Percentiles rank a stretch among this genome's conserved stretches.
Evolutionary conservation across 2,113 vertebrate species (phyloP).

Genomic region (Mus pahari): DNA sequence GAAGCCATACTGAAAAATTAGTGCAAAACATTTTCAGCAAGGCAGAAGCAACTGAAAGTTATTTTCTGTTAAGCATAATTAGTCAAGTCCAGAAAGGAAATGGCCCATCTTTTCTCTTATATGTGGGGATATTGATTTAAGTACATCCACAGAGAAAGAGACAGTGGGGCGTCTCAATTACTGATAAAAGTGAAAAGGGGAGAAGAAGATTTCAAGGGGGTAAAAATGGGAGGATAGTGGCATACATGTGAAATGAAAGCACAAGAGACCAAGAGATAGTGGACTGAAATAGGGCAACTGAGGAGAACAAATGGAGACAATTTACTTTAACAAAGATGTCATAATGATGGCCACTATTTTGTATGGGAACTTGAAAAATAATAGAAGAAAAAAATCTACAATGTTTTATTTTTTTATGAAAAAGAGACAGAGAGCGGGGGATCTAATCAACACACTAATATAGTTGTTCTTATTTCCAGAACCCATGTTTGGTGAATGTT

Average conservation of each 20-base stretch:
- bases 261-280: no score
- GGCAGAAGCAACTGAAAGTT: background rate
- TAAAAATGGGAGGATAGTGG: background rate
- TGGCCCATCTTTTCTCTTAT: background rate
- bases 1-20: background rate
- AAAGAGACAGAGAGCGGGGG: background rate
- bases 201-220: background rate
- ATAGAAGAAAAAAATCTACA: background rate
- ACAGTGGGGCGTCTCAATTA: no score
- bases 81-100: background rate
- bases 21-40: background rate
- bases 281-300: background rate
- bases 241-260: background rate
- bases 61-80: background rate
- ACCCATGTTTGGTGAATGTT: constrained; percentile 1
- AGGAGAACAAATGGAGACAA: background rate
- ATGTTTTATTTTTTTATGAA: background rate
- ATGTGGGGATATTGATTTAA: background rate
- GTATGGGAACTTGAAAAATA: background rate
- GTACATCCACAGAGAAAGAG: background rate
- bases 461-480: background rate
- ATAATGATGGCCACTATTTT: background rate
- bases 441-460: background rate
- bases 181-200: background rate
- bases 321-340: background rate